These are phyloP conservation scores for Ylistrum balloti DNA, from an alignment of 1,140 invertebrate species.

Conservation along the genomic window DNA sequence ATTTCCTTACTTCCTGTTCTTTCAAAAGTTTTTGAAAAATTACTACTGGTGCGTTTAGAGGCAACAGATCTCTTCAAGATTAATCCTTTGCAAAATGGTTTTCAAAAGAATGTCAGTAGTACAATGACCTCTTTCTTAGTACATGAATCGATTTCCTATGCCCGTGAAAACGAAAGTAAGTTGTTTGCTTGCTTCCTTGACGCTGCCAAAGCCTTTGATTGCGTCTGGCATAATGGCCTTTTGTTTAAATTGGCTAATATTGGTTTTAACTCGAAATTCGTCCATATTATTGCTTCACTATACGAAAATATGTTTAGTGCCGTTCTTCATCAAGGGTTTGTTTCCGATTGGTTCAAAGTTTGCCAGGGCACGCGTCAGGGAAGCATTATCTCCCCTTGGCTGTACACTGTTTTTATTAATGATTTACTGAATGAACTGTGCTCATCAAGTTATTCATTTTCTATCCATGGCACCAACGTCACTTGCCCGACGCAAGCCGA, in stretches of 20 bases:
- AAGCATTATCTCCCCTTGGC: constrained; percentile 10
- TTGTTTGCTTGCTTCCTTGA: background rate
- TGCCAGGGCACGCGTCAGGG: background rate
- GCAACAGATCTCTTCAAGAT: background rate
- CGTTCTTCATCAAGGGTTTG: background rate
- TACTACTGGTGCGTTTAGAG: background rate
- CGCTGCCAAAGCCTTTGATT: background rate
- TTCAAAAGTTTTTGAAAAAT: background rate
- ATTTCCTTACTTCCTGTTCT: background rate
- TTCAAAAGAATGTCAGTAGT: background rate
- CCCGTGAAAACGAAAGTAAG: background rate
- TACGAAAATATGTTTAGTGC: background rate
- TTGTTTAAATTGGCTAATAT: background rate
- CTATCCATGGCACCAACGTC: background rate
- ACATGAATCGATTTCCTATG: background rate
- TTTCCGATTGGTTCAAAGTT: background rate
- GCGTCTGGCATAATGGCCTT: background rate
- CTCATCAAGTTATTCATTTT: background rate
- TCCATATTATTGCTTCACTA: background rate
- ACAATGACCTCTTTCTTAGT: background rate
- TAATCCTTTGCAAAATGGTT: background rate
- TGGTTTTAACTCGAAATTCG: background rate
- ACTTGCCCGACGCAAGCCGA: too few species aligned
- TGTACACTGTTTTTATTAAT: background rate
- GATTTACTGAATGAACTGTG: background rate